A percentile compares a stretch with the other conserved stretches of the same genome.
phyloP scores from a whole-genome alignment of 1,140 invertebrate genomes.

The Drosophila nigrodunni region DNA sequence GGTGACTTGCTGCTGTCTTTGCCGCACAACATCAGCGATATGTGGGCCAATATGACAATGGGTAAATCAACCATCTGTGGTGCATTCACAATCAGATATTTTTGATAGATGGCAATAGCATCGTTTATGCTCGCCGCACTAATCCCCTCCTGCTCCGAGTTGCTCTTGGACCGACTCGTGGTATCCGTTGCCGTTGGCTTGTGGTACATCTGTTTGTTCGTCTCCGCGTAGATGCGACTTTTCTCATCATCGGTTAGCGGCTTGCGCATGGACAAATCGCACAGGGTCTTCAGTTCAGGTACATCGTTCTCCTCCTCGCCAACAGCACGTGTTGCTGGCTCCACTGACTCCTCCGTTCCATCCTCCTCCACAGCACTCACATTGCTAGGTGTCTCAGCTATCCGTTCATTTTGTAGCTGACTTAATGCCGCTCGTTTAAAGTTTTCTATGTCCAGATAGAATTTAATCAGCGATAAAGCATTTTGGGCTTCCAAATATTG shows the following conservation, averaged over 20 bases:
- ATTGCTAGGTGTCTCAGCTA: not conserved
- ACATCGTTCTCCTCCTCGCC: constrained; percentile 63
- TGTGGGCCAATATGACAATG: constrained; percentile 83
- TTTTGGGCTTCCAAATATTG: constrained; percentile 89
- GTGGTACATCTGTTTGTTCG: constrained; percentile 69
- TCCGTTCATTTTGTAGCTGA: constrained; percentile 31
- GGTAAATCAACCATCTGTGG: constrained; percentile 84
- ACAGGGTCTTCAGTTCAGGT: constrained; percentile 83
- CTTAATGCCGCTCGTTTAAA: constrained; percentile 84
- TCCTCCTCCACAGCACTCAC: constrained; percentile 4
- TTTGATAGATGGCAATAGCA: constrained; percentile 86
- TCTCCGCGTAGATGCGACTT: constrained; percentile 81
- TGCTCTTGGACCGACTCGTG: constrained; percentile 30
- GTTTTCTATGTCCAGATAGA: constrained; percentile 91
- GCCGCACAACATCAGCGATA: constrained; percentile 84
- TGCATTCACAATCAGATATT: constrained; percentile 85
- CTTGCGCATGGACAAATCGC: constrained; percentile 80
- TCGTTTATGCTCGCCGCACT: constrained; percentile 84
- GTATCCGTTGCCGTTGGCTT: constrained; percentile 1
- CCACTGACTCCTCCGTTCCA: not conserved
- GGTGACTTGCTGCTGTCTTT: constrained; percentile 64
- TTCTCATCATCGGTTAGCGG: constrained; percentile 84
- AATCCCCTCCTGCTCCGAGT: constrained; percentile 49
- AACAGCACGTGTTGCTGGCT: not conserved
- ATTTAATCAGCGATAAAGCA: constrained; percentile 87